Evolutionary conservation across 2,113 vertebrate genomes (phyloP), one percentile per base, ranked within the genome.

Genomic region (Engraulis encrasicolus): DNA sequence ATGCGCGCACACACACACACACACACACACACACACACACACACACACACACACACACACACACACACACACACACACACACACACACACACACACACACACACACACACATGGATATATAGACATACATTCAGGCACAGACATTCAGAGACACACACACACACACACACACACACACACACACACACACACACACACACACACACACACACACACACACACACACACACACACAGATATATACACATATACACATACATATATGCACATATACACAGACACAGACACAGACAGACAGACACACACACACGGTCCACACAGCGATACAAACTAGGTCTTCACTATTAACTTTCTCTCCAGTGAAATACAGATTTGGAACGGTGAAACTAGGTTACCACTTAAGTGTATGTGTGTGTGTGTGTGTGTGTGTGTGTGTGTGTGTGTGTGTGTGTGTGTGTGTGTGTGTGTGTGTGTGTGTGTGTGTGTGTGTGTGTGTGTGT

Each of bases 311-410:
- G 9, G 40, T 45, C 40, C 9, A 9, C 23, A 27, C 58, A 66
- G 58, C 58, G 31, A 23, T 9, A 0, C 58, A 66, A 66, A 66
- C 58, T 66, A 66, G 58, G 58, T 23, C 58, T 66, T 66, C 58
- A 66, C 58, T 11, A 66, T 66, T 66, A 74, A 85, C 83, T 89
- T 92, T 88, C 88, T 2, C 78, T 66, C 80, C 45, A 83, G 66
- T 85, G 83, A 90, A 91, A 86, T 84, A 83, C 88, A 79, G 87
- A 83, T 87, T 89, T 81, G 80, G 88, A 86, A 66, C n/a, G n/a
- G 79, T 71, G 81, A 88, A 90, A 87, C 79, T 92, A 80, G 88
- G 89, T 90, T 89, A 79, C n/a, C n/a, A n/a, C n/a, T n/a, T 50
- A 2, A 6, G 54, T 58, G 37, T 79, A 7, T n/a, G 23, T 50